Conservation (phyloP, 2,888 invertebrate genomes). For the Lasius fuliginosus region DNA sequence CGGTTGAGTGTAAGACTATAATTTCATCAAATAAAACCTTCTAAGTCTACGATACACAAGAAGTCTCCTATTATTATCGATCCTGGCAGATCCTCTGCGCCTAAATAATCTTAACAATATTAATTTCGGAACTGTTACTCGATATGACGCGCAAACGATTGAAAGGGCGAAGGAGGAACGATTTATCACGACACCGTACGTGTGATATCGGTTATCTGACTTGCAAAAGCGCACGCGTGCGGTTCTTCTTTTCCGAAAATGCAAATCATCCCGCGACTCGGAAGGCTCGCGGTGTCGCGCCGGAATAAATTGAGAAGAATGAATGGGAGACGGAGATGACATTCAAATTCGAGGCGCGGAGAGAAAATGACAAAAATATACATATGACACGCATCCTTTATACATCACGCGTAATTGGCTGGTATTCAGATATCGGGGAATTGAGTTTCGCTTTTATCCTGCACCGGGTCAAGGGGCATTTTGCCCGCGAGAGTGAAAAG, state of each 20-base stretch:
- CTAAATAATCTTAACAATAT: too few species aligned
- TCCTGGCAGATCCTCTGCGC: too few species aligned
- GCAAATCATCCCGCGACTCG: slow-evolving; percentile 80
- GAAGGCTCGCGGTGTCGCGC: slow-evolving; percentile 58
- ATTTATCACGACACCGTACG: slow-evolving; percentile 71
- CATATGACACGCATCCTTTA: slow-evolving; percentile 75
- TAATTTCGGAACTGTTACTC: slow-evolving; percentile 66
- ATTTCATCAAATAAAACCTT: too few species aligned
- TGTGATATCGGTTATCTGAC: slow-evolving; percentile 59
- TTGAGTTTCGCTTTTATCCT: slow-evolving; percentile 80
- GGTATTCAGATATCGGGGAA: slow-evolving; percentile 83
- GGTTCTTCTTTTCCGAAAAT: slow-evolving; percentile 76
- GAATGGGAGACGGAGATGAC: slow-evolving; percentile 80
- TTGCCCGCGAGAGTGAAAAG: slow-evolving; percentile 52
- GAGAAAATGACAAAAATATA: slow-evolving; percentile 84
- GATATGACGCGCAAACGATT: slow-evolving; percentile 60
- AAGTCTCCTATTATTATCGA: too few species aligned
- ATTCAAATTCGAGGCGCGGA: slow-evolving; percentile 81
- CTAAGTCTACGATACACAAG: too few species aligned
- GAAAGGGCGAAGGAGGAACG: slow-evolving; percentile 61
- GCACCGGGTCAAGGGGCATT: slow-evolving; percentile 62
- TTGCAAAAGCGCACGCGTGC: slow-evolving; percentile 52
- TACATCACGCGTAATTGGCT: slow-evolving; percentile 82
- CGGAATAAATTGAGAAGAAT: slow-evolving; percentile 83
- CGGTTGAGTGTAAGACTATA: too few species aligned